phyloP scores from a whole-genome alignment of 2,888 invertebrate species.

The Ctena decussata region DNA sequence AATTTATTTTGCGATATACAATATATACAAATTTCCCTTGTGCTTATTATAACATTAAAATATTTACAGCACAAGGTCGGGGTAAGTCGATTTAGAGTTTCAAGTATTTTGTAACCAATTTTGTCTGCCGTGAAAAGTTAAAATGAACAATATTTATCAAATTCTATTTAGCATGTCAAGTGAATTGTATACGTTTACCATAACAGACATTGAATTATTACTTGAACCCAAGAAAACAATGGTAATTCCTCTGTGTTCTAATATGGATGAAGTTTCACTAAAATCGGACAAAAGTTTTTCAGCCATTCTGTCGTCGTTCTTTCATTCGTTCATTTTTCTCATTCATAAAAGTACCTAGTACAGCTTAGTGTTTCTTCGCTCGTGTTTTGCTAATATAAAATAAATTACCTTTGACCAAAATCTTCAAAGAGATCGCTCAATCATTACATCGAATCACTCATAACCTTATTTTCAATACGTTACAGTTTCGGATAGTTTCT shows the following conservation, averaged over 20 bases:
- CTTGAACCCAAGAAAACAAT: neutral
- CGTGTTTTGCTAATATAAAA: slow-evolving; percentile 14
- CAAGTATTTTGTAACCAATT: slow-evolving; percentile 6
- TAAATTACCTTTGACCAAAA: slow-evolving; percentile 4
- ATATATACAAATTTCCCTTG: neutral
- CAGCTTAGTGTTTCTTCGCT: neutral
- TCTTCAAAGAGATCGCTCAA: neutral
- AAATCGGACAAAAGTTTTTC: neutral
- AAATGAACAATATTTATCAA: neutral
- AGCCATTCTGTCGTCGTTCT: neutral
- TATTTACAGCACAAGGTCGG: neutral
- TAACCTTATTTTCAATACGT: neutral
- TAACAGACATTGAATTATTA: neutral
- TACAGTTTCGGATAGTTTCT: neutral
- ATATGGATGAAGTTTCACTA: neutral
- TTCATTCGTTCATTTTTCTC: neutral
- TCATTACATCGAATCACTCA: neutral
- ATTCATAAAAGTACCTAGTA: slow-evolving; percentile 18
- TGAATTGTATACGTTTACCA: neutral
- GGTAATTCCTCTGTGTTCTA: neutral
- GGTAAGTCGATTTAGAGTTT: neutral
- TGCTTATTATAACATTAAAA: neutral
- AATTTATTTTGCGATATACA: neutral
- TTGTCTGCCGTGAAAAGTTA: neutral
- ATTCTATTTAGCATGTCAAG: neutral